Evolutionary conservation across 1,140 invertebrate species (phyloP).

Genomic region (Scaptomyza montana): DNA sequence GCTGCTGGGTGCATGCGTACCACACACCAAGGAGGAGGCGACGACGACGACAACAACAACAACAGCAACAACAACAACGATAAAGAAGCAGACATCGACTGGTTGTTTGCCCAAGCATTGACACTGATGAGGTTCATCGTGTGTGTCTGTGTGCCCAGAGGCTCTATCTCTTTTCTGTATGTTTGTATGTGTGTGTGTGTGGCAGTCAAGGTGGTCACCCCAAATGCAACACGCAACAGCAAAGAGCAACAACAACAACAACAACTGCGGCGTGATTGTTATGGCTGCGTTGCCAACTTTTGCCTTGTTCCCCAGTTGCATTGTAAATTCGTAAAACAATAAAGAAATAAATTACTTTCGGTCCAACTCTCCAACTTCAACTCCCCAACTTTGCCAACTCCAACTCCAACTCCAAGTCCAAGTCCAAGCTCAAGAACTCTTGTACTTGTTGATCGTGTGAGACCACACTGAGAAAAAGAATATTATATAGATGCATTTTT

Average conservation of each 20-base stretch:
- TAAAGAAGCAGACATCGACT: slow-evolving; percentile 40
- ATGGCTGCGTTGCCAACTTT: slow-evolving; percentile 67
- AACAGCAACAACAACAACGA: slow-evolving; percentile 8
- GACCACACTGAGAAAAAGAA: slow-evolving; percentile 8
- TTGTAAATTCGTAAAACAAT: slow-evolving; percentile 84
- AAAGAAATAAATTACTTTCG: slow-evolving; percentile 84
- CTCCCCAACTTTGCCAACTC: slow-evolving; percentile 7
- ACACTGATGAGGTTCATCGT: slow-evolving; percentile 74
- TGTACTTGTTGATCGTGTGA: slow-evolving; percentile 53
- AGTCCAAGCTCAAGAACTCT: slow-evolving; percentile 74
- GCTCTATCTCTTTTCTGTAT: slow-evolving; percentile 24
- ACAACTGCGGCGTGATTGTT: slow-evolving; percentile 76
- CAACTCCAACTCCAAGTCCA: slow-evolving; percentile 18
- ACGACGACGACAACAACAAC: slow-evolving; percentile 14
- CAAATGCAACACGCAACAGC: slow-evolving; percentile 77
- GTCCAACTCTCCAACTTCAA: slow-evolving; percentile 55
- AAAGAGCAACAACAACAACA: slow-evolving; percentile 49
- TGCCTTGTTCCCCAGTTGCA: slow-evolving; percentile 77
- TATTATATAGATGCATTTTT: not conserved
- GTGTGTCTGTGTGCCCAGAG: slow-evolving; percentile 36
- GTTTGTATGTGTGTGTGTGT: slow-evolving; percentile 2
- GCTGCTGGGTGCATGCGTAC: slow-evolving; percentile 79
- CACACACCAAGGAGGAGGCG: slow-evolving; percentile 74
- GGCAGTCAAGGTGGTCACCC: slow-evolving; percentile 79
- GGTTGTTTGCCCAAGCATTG: slow-evolving; percentile 59